These are phyloP conservation scores for Thripadectes ignobilis DNA, from an alignment of 2,797 vertebrate genomes.

Conservation along the genomic window DNA sequence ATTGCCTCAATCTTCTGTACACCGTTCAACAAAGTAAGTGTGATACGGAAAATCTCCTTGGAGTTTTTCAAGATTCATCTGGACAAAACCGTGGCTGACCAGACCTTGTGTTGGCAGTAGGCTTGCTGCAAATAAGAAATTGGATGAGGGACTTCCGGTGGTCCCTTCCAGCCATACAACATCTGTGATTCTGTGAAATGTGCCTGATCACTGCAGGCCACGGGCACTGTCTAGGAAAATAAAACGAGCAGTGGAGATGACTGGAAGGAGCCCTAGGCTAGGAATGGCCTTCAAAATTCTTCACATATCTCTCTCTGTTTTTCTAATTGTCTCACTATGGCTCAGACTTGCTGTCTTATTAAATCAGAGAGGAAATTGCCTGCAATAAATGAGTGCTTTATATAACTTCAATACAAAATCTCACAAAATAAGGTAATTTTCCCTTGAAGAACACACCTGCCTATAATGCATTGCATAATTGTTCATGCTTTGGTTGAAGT, in stretches of 20 bases:
- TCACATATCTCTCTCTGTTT: neutral
- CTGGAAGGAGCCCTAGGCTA: neutral
- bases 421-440: neutral
- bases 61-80: neutral
- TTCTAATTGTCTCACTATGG: neutral
- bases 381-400: neutral
- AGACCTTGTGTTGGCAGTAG: neutral
- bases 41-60: neutral
- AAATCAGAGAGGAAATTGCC: neutral
- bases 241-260: neutral
- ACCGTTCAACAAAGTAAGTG: neutral
- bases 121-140: neutral
- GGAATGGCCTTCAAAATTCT: neutral
- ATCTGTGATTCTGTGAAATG: neutral
- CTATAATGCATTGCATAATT: neutral
- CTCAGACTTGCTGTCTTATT: neutral
- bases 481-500: neutral
- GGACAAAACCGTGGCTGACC: neutral
- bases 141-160: neutral
- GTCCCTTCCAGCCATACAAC: neutral
- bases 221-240: neutral
- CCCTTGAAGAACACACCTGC: neutral
- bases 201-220: neutral
- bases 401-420: neutral
- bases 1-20: neutral